These are phyloP conservation scores for Bembecia ichneumoniformis DNA, from an alignment of 2,888 invertebrate genomes.

Conservation along the genomic window DNA sequence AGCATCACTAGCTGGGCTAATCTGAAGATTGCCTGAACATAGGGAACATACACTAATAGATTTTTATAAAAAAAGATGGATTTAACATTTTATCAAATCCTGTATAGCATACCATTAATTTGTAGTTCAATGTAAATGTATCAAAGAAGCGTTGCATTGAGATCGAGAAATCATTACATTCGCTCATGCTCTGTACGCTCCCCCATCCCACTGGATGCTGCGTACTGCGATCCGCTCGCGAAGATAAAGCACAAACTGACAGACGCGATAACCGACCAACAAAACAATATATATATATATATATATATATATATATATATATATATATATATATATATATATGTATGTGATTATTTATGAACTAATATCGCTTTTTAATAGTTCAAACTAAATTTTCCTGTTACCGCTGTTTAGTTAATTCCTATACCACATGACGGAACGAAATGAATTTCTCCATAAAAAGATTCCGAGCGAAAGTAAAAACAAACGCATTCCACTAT, in stretches of 20 bases:
- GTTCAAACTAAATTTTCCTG: constrained; percentile 3
- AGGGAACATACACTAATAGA: no score
- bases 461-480: constrained; percentile 42
- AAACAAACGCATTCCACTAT: constrained; percentile 45
- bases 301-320: no score
- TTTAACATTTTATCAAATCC: no score
- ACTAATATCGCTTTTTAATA: neutral
- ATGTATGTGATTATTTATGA: neutral
- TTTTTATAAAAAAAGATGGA: no score
- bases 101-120: no score
- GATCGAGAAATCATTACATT: constrained; percentile 60
- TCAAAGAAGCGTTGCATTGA: constrained; percentile 1
- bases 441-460: constrained; percentile 47
- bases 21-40: no score
- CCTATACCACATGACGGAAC: constrained; percentile 42
- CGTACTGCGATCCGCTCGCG: constrained; percentile 13
- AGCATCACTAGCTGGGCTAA: no score
- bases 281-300: constrained; percentile 1
- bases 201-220: constrained; percentile 44
- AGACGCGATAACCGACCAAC: neutral
- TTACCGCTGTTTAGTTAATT: constrained; percentile 13
- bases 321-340: no score
- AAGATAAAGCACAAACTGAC: neutral
- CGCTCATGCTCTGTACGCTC: constrained; percentile 59
- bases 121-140: no score